Percentiles rank a stretch among this genome's conserved stretches.
Evolutionary conservation across 2,888 invertebrate genomes (phyloP).

Genomic region (Desoria tigrina): DNA sequence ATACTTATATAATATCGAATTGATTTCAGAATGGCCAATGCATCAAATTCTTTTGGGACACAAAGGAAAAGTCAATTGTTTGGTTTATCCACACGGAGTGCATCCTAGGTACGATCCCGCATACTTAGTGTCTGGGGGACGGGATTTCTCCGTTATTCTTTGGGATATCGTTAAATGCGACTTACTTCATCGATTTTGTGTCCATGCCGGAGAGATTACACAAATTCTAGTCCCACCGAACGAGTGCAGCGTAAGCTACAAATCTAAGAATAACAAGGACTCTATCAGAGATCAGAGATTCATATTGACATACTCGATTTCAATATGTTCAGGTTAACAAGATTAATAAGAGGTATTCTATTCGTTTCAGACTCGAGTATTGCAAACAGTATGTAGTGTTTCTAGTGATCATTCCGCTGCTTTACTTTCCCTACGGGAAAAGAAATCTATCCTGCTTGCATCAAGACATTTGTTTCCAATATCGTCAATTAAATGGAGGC

Average conservation of each 20-base stretch:
- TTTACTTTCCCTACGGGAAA: slow-evolving; percentile 83
- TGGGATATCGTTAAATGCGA: slow-evolving; percentile 93
- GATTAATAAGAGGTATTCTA: not conserved
- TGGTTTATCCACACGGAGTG: slow-evolving; percentile 91
- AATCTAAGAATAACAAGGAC: not conserved
- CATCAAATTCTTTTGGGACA: slow-evolving; percentile 87
- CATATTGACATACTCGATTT: not conserved
- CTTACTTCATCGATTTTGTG: slow-evolving; percentile 89
- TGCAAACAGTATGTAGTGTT: slow-evolving; percentile 93
- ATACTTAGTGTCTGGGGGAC: slow-evolving; percentile 91
- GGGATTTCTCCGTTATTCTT: slow-evolving; percentile 94
- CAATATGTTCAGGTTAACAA: too few relatives aligned
- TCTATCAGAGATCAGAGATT: not conserved
- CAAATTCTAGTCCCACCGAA: slow-evolving; percentile 92
- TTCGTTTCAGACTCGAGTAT: slow-evolving; percentile 77
- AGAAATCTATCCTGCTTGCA: slow-evolving; percentile 92
- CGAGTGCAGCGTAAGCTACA: slow-evolving; percentile 70
- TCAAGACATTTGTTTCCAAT: slow-evolving; percentile 94
- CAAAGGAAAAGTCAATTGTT: slow-evolving; percentile 88
- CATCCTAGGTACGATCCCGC: slow-evolving; percentile 83
- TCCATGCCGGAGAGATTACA: slow-evolving; percentile 70
- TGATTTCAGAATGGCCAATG: slow-evolving; percentile 76
- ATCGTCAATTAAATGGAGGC: slow-evolving; percentile 92
- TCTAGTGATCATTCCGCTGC: slow-evolving; percentile 98
- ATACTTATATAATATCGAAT: not conserved